These are phyloP conservation scores for Pachycephala philippinensis DNA, from an alignment of 2,113 vertebrate genomes.

Conservation along the genomic window DNA sequence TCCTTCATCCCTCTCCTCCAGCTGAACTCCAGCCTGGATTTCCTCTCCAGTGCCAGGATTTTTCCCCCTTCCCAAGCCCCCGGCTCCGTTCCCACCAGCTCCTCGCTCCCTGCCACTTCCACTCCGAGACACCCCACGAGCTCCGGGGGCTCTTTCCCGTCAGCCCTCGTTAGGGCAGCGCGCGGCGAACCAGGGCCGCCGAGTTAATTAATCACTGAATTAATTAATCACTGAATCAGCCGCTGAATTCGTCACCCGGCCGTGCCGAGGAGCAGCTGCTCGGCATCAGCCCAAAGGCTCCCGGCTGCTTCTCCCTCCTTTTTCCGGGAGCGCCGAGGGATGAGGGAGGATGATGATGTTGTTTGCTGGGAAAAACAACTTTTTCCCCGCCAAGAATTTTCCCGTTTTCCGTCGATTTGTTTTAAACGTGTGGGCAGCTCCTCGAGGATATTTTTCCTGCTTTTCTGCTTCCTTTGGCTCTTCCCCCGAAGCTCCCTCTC, in stretches of 20 bases:
- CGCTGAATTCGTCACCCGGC: neutral
- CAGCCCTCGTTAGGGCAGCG: neutral
- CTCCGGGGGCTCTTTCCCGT: neutral
- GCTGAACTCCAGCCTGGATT: neutral
- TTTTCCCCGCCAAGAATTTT: neutral
- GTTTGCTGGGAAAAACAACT: neutral
- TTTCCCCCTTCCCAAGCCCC: fast-evolving
- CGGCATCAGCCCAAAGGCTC: neutral
- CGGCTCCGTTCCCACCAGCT: neutral
- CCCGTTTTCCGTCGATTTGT: fast-evolving
- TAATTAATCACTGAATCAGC: neutral
- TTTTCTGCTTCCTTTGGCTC: neutral
- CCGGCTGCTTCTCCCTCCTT: neutral
- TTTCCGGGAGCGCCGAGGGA: neutral
- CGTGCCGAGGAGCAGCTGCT: neutral
- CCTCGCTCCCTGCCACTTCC: neutral
- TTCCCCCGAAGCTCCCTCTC: neutral
- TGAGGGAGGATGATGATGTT: no score
- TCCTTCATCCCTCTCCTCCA: fast-evolving
- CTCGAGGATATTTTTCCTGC: neutral
- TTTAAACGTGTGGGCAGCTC: neutral
- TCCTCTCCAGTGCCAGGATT: fast-evolving
- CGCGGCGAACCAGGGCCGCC: neutral
- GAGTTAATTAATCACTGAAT: neutral
- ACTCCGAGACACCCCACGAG: neutral